phyloP scores from a whole-genome alignment of 2,888 invertebrate genomes.

The Drosophila nr. perissopoda region DNA sequence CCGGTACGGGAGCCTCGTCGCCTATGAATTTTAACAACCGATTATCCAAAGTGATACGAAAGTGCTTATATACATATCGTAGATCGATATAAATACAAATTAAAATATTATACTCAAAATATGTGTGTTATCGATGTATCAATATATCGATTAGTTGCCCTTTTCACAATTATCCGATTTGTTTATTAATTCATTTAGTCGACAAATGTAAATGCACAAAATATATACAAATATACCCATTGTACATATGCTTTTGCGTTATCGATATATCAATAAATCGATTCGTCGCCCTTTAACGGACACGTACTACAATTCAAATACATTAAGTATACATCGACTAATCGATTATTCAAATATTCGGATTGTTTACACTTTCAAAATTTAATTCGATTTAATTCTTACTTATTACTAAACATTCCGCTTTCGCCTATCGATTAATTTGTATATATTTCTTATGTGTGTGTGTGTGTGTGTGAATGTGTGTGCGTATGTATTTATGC shows the following conservation, averaged over 20 bases:
- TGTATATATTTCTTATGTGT: not conserved
- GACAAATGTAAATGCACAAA: not conserved
- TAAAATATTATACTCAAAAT: not conserved
- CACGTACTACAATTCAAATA: not conserved
- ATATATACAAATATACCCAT: not conserved
- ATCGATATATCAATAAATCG: not conserved
- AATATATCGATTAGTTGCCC: not conserved
- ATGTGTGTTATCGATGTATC: not conserved
- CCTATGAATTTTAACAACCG: conserved; percentile 86
- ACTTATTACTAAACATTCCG: not conserved
- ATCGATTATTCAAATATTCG: not conserved
- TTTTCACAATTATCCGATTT: not conserved
- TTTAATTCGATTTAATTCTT: not conserved
- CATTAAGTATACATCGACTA: not conserved
- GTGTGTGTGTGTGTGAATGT: not conserved
- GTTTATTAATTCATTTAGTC: not conserved
- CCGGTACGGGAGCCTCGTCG: conserved; percentile 97
- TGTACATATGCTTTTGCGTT: not conserved
- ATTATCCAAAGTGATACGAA: conserved; percentile 73
- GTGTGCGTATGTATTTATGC: not conserved
- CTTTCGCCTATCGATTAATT: not conserved
- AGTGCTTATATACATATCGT: not conserved
- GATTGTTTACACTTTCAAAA: not conserved
- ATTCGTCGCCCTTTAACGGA: not conserved
- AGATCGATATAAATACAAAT: not conserved